phyloP scores from a whole-genome alignment of 2,113 vertebrate species.

The Alaudala cheleensis region DNA sequence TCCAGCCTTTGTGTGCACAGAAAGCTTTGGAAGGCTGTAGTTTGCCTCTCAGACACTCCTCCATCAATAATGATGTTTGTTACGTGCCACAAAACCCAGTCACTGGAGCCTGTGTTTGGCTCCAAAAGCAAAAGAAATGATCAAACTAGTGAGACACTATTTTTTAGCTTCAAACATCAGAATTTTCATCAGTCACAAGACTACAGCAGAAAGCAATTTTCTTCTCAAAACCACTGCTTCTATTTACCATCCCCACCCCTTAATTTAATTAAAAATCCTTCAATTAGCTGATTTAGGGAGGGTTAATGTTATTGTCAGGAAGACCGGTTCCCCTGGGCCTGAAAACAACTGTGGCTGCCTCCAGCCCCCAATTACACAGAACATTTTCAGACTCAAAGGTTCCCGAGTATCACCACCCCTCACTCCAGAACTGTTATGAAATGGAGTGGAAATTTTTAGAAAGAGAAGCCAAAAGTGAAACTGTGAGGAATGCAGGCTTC shows the following conservation, averaged over 20 bases:
- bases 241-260: not conserved
- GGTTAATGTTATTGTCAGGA: not conserved
- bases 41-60: not conserved
- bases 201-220: not conserved
- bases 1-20: not conserved
- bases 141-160: not conserved
- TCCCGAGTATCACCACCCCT: not conserved
- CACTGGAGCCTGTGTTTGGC: not conserved
- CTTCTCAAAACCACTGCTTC: not conserved
- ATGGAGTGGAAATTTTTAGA: slow-evolving; percentile 48
- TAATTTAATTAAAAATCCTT: not conserved
- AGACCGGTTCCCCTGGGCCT: not conserved
- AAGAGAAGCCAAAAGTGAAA: slow-evolving; percentile 37
- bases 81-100: not conserved
- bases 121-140: not conserved
- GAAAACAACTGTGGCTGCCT: not conserved
- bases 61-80: not conserved
- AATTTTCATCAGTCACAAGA: not conserved
- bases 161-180: not conserved
- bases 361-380: not conserved
- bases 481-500: not conserved
- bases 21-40: not conserved
- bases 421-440: slow-evolving; percentile 25
- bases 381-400: not conserved
- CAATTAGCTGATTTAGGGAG: not conserved